Base-by-base conservation (phyloP, 2,797 vertebrate genomes). In the Apogon hyalosoma region DNA sequence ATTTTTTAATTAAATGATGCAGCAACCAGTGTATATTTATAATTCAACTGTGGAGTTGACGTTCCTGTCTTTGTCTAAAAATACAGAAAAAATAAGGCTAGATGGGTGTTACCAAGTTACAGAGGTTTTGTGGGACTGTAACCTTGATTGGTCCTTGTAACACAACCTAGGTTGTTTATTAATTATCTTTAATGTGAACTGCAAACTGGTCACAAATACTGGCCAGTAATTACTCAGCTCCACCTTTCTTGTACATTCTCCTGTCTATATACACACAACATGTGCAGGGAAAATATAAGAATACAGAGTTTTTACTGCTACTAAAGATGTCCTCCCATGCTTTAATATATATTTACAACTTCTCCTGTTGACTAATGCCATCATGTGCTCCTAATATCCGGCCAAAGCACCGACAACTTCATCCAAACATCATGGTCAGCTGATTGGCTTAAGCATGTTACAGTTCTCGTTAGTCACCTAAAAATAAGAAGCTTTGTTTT, bases 1-100 rank as follows among this genome's bases (percentile, higher is more conserved):
- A 38, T 31, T 31, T 55, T 55, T 73, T 36, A 79, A 80, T 69
- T 49, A 7, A 52, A 69, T 45, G 52, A 12, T 48, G 36, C 41
- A 19, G 48, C 54, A 21, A 46, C 63, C 9, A 43, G 15, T n/a
- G 21, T 73, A 21, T 64, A 66, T 73, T 82, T 76, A 74, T 45
- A 49, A 64, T 21, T 67, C 45, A 58, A 47, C 59, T 45, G 73
- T 60, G 14, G 31, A 47, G 46, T 46, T 38, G 57, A 55, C 69
- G 71, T 83, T 81, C 53, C 65, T 61, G 16, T 52, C 18, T 38
- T 11, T 11, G 11, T 59, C 51, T 50, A 28, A 63, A 77, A 77
- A 69, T 52, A 61, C 28, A 45, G 39, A 49, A 24, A 58, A 45
- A 7, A 16, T 45, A 2, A 15, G 18, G 12, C 15, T 18, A 31